Base-by-base conservation (phyloP, 2,113 vertebrate species). In the Myxocyprinus asiaticus region DNA sequence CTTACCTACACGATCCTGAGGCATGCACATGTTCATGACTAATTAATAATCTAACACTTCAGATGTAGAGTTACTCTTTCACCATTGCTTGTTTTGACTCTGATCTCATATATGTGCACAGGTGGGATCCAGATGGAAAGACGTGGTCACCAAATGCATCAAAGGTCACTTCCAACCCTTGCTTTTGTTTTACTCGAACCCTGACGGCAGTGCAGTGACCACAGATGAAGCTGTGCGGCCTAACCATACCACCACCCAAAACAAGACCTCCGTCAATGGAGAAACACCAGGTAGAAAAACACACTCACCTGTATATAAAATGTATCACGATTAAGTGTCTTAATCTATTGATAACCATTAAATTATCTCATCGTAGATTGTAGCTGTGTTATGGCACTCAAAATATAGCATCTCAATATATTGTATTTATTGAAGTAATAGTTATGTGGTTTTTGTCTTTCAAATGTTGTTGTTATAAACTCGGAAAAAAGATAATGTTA, bases 121-220 rank as follows among this genome's bases (percentile, higher is more conserved):
- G 97, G 93, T 99, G 3, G 96, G 98, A 77, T 88, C 94, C 6
- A 93, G 94, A 81, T 99, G 97, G 98, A 99, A 98, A 88, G 98
- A 99, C 15, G 98, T 98, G 55, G 94, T 96, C 78, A 93, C 88
- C 85, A 97, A 96, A 85, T 99, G 98, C 80, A 94, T 95, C 81
- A 94, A 95, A 71, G 95, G 95, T 89, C 98, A 99, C 85, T 97
- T 97, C 87, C 98, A 99, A 88, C 98, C 98, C 3, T 91, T 99
- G 84, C 91, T 99, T 69, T 87, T 99, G 42, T 99, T 99, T 85
- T 99, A 98, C 67, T 89, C 97, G 50, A 96, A 98, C 89, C 96
- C 97, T 5, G 94, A 96, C 5, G 97, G 97, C 65, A 95, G 94
- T 2, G 95, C 97, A 0, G 93, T 99, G 47, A 89, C 91, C 47